These are phyloP conservation scores for Benitochromis conjunctus DNA, from an alignment of 2,113 vertebrate genomes.

Conservation along the genomic window DNA sequence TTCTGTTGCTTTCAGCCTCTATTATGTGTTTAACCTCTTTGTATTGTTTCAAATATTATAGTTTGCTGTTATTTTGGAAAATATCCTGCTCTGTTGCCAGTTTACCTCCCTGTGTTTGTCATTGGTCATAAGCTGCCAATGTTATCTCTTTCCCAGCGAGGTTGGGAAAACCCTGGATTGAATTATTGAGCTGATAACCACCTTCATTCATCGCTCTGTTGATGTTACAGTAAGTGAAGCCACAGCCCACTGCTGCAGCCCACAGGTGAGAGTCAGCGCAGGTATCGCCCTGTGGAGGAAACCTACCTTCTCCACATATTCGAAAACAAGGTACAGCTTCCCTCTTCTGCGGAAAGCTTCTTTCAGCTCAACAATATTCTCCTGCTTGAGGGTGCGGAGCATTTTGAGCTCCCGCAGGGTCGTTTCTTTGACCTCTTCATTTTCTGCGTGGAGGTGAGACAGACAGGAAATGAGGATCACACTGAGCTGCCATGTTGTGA, in stretches of 20 bases:
- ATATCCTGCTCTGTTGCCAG: not conserved
- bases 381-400: slow-evolving; percentile 98
- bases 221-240: not conserved
- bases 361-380: slow-evolving; percentile 98
- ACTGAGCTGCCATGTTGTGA: not conserved
- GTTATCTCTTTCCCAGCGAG: not conserved
- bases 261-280: not conserved
- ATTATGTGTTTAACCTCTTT: not conserved
- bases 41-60: not conserved
- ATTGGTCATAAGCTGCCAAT: not conserved
- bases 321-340: slow-evolving; percentile 95
- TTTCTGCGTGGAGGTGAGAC: slow-evolving; percentile 60
- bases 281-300: not conserved
- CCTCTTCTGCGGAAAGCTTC: slow-evolving; percentile 96
- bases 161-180: not conserved
- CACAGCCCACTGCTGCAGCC: not conserved
- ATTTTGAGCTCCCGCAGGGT: slow-evolving; percentile 97
- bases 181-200: not conserved
- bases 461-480: not conserved
- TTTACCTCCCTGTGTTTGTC: not conserved
- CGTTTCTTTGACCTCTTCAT: slow-evolving; percentile 81
- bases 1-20: not conserved
- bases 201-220: not conserved
- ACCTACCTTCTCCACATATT: slow-evolving; percentile 76
- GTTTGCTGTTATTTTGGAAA: not conserved